Evolutionary conservation across 2,797 vertebrate species (phyloP).

Genomic region (Hippopotamyrus pictus): DNA sequence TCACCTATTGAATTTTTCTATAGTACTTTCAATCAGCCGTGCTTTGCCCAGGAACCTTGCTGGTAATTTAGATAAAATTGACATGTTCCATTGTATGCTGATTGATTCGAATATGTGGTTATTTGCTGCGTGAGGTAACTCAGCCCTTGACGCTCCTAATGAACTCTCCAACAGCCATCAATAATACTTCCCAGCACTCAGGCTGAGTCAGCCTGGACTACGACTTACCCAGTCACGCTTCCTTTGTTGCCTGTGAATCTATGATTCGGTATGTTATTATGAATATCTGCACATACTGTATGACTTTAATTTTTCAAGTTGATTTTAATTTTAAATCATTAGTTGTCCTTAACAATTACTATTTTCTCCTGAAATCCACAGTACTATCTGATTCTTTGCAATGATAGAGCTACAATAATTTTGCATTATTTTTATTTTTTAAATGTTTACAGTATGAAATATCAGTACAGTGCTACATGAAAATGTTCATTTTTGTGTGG

Average conservation of each 20-base stretch:
- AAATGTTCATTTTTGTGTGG: not conserved
- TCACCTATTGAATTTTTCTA: constrained; percentile 5
- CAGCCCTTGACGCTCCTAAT: not conserved
- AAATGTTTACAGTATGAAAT: not conserved
- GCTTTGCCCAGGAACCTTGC: not conserved
- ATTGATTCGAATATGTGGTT: not conserved
- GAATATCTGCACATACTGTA: not conserved
- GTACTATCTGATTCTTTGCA: not conserved
- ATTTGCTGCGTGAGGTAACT: not conserved
- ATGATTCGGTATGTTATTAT: not conserved
- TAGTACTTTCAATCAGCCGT: not conserved
- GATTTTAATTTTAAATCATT: not conserved
- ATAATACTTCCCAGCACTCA: not conserved
- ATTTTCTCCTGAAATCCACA: not conserved
- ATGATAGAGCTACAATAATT: not conserved
- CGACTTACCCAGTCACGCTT: not conserved
- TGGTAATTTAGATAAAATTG: not conserved
- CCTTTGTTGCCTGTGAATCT: not conserved
- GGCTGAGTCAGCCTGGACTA: not conserved
- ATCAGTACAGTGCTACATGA: not conserved
- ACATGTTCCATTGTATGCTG: constrained; percentile 6
- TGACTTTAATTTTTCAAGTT: not conserved
- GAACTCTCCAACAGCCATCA: not conserved
- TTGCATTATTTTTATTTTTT: not conserved
- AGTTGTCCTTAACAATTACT: not conserved